Evolutionary conservation across 2,888 invertebrate species (phyloP).

Genomic region (Andrena haemorrhoa): DNA sequence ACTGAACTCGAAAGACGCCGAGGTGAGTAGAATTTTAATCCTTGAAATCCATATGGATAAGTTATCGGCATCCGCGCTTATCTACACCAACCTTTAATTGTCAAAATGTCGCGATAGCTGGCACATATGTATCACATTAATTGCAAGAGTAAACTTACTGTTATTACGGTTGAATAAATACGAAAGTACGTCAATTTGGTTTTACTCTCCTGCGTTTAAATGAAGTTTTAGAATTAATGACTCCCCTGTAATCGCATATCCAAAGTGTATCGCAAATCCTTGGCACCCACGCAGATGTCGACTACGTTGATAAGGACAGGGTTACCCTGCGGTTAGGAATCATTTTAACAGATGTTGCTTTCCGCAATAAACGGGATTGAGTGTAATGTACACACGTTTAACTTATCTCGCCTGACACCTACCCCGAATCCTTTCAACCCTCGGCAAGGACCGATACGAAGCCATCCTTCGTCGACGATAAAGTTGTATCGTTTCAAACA

Average conservation of each 20-base stretch:
- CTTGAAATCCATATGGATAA: neutral
- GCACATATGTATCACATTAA: neutral
- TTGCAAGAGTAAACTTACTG: neutral
- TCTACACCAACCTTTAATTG: neutral
- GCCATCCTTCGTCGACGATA: conserved; percentile 20
- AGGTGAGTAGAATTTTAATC: conserved; percentile 73
- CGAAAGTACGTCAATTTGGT: neutral
- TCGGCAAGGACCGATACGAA: conserved; percentile 37
- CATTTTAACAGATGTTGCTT: conserved; percentile 83
- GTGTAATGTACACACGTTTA: conserved; percentile 80
- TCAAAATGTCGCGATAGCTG: no score
- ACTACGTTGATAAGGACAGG: conserved; percentile 70
- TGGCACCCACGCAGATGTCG: conserved; percentile 65
- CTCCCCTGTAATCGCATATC: conserved; percentile 5
- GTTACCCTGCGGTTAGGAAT: conserved; percentile 73
- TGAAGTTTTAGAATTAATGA: neutral
- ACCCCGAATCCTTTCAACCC: conserved; percentile 57
- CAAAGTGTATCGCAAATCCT: conserved; percentile 31
- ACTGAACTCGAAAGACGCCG: conserved; percentile 81
- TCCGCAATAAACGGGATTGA: conserved; percentile 80
- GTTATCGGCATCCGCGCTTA: neutral
- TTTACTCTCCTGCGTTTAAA: neutral
- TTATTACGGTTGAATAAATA: neutral
- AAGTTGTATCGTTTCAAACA: neutral
- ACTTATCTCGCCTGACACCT: conserved; percentile 73